Percentiles rank a stretch among this genome's conserved stretches.
Conservation (phyloP, 2,113 vertebrate species). For the Pteropus alecto region DNA sequence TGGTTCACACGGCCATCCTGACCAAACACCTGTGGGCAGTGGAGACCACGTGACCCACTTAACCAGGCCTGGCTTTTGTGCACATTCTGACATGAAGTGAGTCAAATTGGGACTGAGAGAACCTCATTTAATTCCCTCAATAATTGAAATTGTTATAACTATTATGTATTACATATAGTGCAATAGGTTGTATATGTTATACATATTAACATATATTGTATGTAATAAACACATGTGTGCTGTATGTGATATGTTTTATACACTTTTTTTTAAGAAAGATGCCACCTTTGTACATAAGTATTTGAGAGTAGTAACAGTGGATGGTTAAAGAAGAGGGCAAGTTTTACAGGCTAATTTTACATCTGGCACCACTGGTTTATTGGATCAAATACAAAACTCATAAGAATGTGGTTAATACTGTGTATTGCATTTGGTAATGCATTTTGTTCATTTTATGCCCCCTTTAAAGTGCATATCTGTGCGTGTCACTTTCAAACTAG, state of each 20-base stretch:
- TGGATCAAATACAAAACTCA: constrained; percentile 63
- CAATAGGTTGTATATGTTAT: not conserved
- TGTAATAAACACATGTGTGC: not conserved
- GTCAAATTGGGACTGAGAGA: not conserved
- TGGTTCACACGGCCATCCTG: not conserved
- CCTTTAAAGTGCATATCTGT: constrained; percentile 68
- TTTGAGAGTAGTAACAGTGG: not conserved
- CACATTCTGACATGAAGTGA: not conserved
- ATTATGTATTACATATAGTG: not conserved
- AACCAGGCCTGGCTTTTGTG: not conserved
- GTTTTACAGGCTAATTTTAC: constrained; percentile 69
- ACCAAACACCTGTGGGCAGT: not conserved
- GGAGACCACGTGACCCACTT: not conserved
- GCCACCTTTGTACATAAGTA: not conserved
- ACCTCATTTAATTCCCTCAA: not conserved
- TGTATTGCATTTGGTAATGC: constrained; percentile 56
- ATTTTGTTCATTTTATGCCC: constrained; percentile 61
- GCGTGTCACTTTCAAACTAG: constrained; percentile 68
- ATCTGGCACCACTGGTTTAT: constrained; percentile 69
- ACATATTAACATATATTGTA: not conserved
- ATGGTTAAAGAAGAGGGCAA: constrained; percentile 42
- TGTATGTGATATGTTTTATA: not conserved
- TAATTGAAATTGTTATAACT: not conserved
- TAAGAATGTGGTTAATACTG: constrained; percentile 57
- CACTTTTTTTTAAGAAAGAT: not conserved